Percentiles rank a stretch among this genome's conserved stretches.
phyloP scores from a whole-genome alignment of 1,140 invertebrate species.

The Drosophila aff. region DNA sequence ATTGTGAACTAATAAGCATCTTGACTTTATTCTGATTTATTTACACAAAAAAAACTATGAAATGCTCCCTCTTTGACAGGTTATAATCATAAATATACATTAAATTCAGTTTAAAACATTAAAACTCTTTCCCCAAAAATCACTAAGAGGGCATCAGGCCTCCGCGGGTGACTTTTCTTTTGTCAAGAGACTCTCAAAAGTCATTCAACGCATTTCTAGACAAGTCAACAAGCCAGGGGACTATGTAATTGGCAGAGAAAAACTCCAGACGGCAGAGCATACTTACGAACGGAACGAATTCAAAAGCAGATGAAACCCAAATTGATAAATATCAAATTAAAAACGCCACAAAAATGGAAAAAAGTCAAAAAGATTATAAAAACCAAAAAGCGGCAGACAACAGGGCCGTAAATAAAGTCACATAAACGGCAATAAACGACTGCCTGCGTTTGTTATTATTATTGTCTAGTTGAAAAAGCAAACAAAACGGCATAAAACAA shows the following conservation, averaged over 20 bases:
- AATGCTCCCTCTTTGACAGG: neutral
- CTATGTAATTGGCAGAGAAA: slow-evolving; percentile 66
- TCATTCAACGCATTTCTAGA: slow-evolving; percentile 45
- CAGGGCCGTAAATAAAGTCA: slow-evolving; percentile 70
- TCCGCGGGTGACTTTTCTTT: neutral
- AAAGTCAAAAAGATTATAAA: slow-evolving; percentile 29
- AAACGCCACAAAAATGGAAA: slow-evolving; percentile 26
- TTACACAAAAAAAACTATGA: neutral
- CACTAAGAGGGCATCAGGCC: neutral
- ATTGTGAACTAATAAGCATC: neutral
- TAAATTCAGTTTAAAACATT: neutral
- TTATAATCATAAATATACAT: too few species aligned
- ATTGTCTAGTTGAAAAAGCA: slow-evolving; percentile 43
- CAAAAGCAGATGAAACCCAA: slow-evolving; percentile 21
- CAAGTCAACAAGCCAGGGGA: slow-evolving; percentile 53
- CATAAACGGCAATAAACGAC: slow-evolving; percentile 77
- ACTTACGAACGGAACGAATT: slow-evolving; percentile 30
- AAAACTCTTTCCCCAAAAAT: neutral
- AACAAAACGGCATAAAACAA: slow-evolving; percentile 29
- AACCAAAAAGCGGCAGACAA: slow-evolving; percentile 51
- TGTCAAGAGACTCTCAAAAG: slow-evolving; percentile 10
- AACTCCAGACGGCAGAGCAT: slow-evolving; percentile 41
- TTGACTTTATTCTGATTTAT: neutral
- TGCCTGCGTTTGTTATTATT: slow-evolving; percentile 48
- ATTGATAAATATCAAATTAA: slow-evolving; percentile 81